Base-by-base conservation (phyloP, 2,113 vertebrate species). In the Ornithorhynchus anatinus region DNA sequence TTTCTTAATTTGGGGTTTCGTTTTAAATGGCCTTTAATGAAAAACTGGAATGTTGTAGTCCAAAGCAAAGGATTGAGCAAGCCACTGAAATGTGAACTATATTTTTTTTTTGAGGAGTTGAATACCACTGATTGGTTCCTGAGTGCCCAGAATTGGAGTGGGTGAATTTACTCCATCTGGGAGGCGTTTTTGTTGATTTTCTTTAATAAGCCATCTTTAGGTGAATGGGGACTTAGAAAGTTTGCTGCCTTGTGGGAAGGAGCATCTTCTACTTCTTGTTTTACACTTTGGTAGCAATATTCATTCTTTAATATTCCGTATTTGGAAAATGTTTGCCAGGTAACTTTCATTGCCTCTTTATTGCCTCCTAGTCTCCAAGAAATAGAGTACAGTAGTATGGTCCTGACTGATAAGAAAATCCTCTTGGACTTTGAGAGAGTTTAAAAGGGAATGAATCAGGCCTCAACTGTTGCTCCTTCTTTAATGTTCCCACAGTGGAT, bases 11-110 rank as follows among this genome's bases (percentile, higher is more conserved):
- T 64, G 48, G 48, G 40, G 44, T 43, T 75, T 36, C 73, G 38
- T 75, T 62, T 31, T 73, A 43, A 84, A 77, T 82, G 72, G 40
- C 27, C 65, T 71, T 37, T 16, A 65, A 38, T 45, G 50, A 44
- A 74, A 72, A n/a, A n/a, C n/a, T n/a, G 43, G 42, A 67, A 84
- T 68, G 50, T 31, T 53, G 42, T 16, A 31, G 27, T 22, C 17
- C 20, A 6, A 44, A 16, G 27, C 58, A 44, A 32, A 50, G 45
- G 23, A 56, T 43, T 27, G 57, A 27, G n/a, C 11, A 31, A 45
- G 52, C 65, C 16, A 4, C 33, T 75, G 19, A 27, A 47, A 80
- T 58, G 64, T 48, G 48, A 47, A 72, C 43, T 20, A n/a, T n/a
- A n/a, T n/a, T n/a, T 31, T 50, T 79, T 85, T 80, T 58, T 66